phyloP scores from a whole-genome alignment of 2,888 invertebrate genomes.

The Ectropis crepuscularia region DNA sequence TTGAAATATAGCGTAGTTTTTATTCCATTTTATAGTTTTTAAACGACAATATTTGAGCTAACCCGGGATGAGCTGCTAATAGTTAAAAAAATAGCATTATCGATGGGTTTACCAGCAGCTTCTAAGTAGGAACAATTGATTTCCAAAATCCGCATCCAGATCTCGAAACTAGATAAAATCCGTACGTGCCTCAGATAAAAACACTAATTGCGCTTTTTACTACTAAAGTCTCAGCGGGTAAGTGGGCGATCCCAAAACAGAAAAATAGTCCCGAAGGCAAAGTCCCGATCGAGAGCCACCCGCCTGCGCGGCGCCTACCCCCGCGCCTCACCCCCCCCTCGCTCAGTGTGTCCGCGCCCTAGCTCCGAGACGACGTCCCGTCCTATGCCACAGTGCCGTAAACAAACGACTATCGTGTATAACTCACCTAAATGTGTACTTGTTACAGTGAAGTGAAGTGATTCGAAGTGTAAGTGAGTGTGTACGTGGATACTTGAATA shows the following conservation, averaged over 20 bases:
- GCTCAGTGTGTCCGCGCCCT: constrained; percentile 58
- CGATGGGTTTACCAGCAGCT: too few species aligned
- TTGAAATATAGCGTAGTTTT: too few species aligned
- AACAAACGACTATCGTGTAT: constrained; percentile 30
- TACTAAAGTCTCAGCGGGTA: constrained; percentile 53
- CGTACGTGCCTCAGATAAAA: constrained; percentile 24
- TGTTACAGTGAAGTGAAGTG: constrained; percentile 26
- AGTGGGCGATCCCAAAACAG: constrained; percentile 63
- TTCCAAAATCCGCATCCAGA: not conserved
- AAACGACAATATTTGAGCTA: too few species aligned
- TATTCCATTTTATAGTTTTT: too few species aligned
- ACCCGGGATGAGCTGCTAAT: too few species aligned
- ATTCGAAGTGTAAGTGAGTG: constrained; percentile 21
- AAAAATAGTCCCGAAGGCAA: constrained; percentile 59
- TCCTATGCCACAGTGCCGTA: constrained; percentile 26
- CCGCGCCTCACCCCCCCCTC: constrained; percentile 48
- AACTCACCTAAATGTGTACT: constrained; percentile 25
- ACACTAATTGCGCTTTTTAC: constrained; percentile 56
- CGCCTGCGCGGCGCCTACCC: constrained; percentile 63
- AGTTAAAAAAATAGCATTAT: too few species aligned
- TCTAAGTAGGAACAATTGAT: too few species aligned
- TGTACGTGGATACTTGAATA: constrained; percentile 8
- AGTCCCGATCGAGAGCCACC: constrained; percentile 52
- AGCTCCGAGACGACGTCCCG: constrained; percentile 51
- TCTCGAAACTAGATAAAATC: constrained; percentile 15